Evolutionary conservation across 2,888 invertebrate species (phyloP).

Genomic region (Sisyra terminalis): DNA sequence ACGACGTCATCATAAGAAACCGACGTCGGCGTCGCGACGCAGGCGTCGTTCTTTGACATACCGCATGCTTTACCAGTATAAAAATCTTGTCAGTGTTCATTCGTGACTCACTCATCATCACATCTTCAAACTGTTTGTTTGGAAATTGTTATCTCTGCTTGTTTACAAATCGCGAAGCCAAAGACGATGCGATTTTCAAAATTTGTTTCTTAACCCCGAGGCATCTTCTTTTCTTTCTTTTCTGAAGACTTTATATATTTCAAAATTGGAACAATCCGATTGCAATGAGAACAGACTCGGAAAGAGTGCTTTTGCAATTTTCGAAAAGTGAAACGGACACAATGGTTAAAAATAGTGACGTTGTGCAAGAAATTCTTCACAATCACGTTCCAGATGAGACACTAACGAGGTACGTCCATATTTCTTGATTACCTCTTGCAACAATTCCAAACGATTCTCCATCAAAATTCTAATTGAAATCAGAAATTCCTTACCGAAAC

Average conservation of each 20-base stretch:
- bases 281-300: conserved; percentile 2
- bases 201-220: too few species aligned
- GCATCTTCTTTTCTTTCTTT: too few species aligned
- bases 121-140: neutral
- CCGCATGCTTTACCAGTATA: conserved; percentile 2
- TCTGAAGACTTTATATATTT: too few species aligned
- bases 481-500: too few species aligned
- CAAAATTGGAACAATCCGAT: neutral
- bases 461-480: too few species aligned
- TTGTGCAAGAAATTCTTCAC: conserved; percentile 19
- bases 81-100: conserved; percentile 3
- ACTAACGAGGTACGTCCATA: conserved; percentile 14
- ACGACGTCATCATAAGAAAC: too few species aligned
- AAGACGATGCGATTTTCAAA: too few species aligned
- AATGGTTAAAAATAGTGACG: conserved; percentile 12
- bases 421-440: neutral
- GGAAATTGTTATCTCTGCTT: neutral
- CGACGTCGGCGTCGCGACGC: neutral
- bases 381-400: conserved; percentile 17
- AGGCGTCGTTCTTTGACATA: neutral
- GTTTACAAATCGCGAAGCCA: neutral
- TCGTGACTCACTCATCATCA: neutral
- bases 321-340: neutral
- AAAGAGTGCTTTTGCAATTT: neutral
- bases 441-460: neutral